A percentile compares a stretch with the other conserved stretches of the same genome.
Evolutionary conservation across 2,888 invertebrate species (phyloP).

Genomic region (Nephrotoma guestfalica): DNA sequence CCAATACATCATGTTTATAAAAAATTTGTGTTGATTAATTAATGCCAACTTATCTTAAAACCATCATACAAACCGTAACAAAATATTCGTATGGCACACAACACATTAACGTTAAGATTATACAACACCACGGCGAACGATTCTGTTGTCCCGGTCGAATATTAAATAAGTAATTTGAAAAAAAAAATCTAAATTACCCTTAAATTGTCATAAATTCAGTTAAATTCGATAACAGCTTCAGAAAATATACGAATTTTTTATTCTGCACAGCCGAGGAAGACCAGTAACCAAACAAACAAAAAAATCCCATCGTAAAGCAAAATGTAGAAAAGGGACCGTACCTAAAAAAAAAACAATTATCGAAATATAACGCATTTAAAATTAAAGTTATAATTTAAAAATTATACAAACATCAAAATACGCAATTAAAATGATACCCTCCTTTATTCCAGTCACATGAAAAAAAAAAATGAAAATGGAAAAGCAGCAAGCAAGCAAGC

Average conservation of each 20-base stretch:
- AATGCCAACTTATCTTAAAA: background rate
- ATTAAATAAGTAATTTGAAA: background rate
- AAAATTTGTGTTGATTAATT: background rate
- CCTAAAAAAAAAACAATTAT: slow-evolving; percentile 8
- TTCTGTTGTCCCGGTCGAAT: background rate
- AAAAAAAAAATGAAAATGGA: background rate
- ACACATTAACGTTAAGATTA: background rate
- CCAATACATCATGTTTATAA: background rate
- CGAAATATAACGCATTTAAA: slow-evolving; percentile 8
- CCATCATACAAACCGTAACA: background rate
- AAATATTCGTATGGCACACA: background rate
- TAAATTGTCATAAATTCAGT: background rate
- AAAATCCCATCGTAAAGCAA: background rate
- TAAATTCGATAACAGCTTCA: background rate
- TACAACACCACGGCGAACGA: background rate
- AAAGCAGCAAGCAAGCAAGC: background rate
- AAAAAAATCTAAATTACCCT: background rate
- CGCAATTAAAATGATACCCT: slow-evolving; percentile 8
- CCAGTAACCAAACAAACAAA: background rate
- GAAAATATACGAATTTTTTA: background rate
- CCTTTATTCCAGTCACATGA: background rate
- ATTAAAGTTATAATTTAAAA: slow-evolving; percentile 10
- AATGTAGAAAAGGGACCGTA: background rate
- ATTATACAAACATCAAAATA: slow-evolving; percentile 10
- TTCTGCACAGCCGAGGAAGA: background rate